Evolutionary conservation across 2,113 vertebrate species (phyloP), one percentile per base, ranked within the genome.

Genomic region (Ptyas mucosa): DNA sequence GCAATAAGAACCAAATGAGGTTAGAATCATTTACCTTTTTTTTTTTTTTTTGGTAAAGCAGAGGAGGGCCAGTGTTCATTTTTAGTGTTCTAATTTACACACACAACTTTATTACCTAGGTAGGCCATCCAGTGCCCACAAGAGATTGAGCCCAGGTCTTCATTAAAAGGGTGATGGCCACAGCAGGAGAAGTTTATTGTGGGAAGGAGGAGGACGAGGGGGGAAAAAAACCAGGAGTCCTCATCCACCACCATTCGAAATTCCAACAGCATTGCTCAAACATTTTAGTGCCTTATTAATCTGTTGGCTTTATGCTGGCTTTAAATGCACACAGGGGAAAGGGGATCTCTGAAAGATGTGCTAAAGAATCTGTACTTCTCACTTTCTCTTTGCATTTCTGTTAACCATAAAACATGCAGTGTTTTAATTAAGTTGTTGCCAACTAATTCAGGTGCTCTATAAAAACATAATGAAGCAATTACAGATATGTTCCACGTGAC

Each of bases 391-490:
- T 97, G 91, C 85, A 95, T 95, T 97, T 97, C 85, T 3, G 2
- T 92, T 97, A 93, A 93, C 88, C 94, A 91, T 95, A 94, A 96
- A 97, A 93, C 39, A 90, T n/a, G 75, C 23, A 91, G 89, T 85
- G 51, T 95, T 97, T 96, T 96, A 96, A 96, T 96, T 96, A 96
- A 95, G 51, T 91, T 96, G 64, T 55, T 96, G 97, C 96, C 90
- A 96, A 95, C 91, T 94, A 96, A 95, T 95, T 96, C 95, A 97
- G 58, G n/a, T 97, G 94, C 85, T 96, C 43, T 94, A 95, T 95
- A 95, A 97, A 97, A 96, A 97, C 94, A 96, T 95, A 97, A 97
- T 96, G 94, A 97, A 96, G 46, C 94, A 93, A 95, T 96, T 97
- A 96, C 15, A 95, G 92, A 92, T 95, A 86, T 95, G 86, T 93